Evolutionary conservation across 1,140 invertebrate species (phyloP).

Genomic region (Stenopsyche tienmushanensis): DNA sequence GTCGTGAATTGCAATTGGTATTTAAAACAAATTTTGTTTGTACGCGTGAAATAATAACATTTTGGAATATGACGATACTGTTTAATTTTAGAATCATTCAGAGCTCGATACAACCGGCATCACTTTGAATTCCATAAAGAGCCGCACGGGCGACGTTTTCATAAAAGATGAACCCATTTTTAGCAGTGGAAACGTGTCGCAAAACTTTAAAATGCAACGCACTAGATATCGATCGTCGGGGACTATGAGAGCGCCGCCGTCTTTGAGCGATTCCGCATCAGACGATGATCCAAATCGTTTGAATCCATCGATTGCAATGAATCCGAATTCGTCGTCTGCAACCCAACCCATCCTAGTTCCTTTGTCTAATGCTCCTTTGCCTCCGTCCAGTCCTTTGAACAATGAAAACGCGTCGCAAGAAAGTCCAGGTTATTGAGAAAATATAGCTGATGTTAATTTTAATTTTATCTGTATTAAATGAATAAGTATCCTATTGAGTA

Average conservation of each 20-base stretch:
- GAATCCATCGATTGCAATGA: neutral
- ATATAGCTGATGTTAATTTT: too few relatives aligned
- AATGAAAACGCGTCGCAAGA: slow-evolving; percentile 46
- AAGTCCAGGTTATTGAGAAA: slow-evolving; percentile 20
- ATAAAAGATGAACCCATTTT: slow-evolving; percentile 4
- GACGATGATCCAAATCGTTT: slow-evolving; percentile 12
- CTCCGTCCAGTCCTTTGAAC: slow-evolving; percentile 47
- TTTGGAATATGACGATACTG: slow-evolving; percentile 3
- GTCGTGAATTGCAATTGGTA: slow-evolving; percentile 21
- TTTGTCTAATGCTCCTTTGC: neutral
- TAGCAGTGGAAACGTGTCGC: neutral
- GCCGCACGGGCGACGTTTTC: slow-evolving; percentile 26
- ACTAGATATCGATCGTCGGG: neutral
- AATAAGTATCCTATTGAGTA: neutral
- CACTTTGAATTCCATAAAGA: slow-evolving; percentile 45
- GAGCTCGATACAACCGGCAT: slow-evolving; percentile 52
- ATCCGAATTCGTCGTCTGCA: neutral
- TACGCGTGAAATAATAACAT: neutral
- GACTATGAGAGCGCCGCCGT: neutral
- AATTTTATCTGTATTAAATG: neutral
- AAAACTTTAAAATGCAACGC: neutral
- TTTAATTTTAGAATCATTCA: slow-evolving; percentile 49
- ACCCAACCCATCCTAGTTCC: too few relatives aligned
- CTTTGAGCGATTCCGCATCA: slow-evolving; percentile 17
- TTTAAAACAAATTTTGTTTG: neutral